Evolutionary conservation across 2,888 invertebrate species (phyloP).

Genomic region (Ryuthela nishihirai): DNA sequence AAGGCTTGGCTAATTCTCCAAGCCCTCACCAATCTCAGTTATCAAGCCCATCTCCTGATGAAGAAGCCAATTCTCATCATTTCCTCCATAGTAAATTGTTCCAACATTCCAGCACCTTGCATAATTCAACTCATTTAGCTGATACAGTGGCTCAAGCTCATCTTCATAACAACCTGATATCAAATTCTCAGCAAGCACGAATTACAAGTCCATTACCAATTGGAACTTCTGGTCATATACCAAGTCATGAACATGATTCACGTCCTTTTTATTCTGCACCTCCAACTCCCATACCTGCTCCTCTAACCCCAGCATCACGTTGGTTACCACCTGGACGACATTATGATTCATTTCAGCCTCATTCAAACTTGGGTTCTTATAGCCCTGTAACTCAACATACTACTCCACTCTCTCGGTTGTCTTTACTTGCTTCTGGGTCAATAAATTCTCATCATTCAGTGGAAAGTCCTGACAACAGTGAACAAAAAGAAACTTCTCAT

Average conservation of each 20-base stretch:
- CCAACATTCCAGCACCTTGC: constrained; percentile 20
- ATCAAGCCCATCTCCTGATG: constrained; percentile 35
- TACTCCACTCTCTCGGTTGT: constrained; percentile 35
- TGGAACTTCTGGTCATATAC: constrained; percentile 10
- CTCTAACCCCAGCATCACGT: constrained; percentile 37
- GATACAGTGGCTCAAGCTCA: constrained; percentile 30
- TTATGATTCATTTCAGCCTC: constrained; percentile 34
- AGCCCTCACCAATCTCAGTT: constrained; percentile 36
- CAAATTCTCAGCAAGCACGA: constrained; percentile 16
- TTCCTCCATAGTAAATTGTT: constrained; percentile 31
- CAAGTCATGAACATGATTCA: constrained; percentile 36
- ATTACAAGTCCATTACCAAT: constrained; percentile 25
- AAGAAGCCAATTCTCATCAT: constrained; percentile 17
- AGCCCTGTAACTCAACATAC: constrained; percentile 30
- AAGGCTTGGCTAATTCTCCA: constrained; percentile 23
- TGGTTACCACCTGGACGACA: constrained; percentile 37
- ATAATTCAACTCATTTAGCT: constrained; percentile 26
- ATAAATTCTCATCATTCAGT: constrained; percentile 27
- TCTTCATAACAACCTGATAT: constrained; percentile 11
- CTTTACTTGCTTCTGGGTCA: constrained; percentile 32
- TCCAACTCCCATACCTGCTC: constrained; percentile 40
- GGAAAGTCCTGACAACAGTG: constrained; percentile 26
- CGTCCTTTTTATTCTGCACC: constrained; percentile 40
- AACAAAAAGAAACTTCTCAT: constrained; percentile 16
- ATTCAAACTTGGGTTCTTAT: constrained; percentile 30